Base-by-base conservation (phyloP, 2,113 vertebrate genomes). In the Beaufortia kweichowensis region DNA sequence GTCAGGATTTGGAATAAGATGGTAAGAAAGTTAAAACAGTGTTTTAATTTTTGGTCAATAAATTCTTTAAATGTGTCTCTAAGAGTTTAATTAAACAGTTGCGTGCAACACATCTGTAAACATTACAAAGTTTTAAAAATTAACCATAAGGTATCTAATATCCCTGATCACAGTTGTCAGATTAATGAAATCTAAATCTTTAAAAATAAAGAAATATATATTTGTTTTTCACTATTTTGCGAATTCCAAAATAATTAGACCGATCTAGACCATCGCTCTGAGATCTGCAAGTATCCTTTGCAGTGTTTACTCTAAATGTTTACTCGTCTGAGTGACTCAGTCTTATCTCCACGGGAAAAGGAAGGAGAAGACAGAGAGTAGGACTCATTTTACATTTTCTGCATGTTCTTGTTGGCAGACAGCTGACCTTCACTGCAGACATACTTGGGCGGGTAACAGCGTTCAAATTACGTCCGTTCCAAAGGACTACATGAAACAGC, bases 361-460 rank as follows among this genome's bases (percentile, higher is more conserved):
- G 29, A 50, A 53, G 61, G 53, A 43, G 67, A 72, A 56, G 21
- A 75, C n/a, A 24, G 69, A 28, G 75, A 50, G 78, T 60, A 82
- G 75, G 81, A 28, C 71, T 83, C 29, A 83, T 88, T 90, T 90
- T 86, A 86, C 85, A 88, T 90, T 88, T 89, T 79, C 79, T 88
- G 86, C 89, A 89, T 91, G 87, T 87, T 88, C 84, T 84, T 66
- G 46, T 65, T 75, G 81, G 88, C 87, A 88, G 87, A 90, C 87
- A 79, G 85, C 87, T 89, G 89, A 91, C 89, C 90, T 91, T 91
- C 89, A 89, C 81, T 70, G 41, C 77, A 83, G 90, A 80, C 82
- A 88, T 63, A 87, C 88, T 89, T 41, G 80, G 83, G 71, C 84
- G 85, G 80, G 77, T 82, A 86, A 86, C 84, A 76, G 74, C 71